phyloP scores from a whole-genome alignment of 1,140 invertebrate genomes.

The Atta cephalotes region DNA sequence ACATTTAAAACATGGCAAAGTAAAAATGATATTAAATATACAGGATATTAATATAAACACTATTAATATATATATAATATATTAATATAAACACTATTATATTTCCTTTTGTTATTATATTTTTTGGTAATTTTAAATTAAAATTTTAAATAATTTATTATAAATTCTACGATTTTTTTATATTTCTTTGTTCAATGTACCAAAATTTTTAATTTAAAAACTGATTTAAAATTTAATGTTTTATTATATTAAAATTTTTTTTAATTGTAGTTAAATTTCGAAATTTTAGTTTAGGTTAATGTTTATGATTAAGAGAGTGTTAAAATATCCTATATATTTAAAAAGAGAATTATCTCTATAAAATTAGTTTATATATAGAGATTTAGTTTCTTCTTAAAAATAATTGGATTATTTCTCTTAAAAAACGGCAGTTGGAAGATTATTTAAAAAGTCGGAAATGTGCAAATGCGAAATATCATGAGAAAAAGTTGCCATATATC shows the following conservation, averaged over 20 bases:
- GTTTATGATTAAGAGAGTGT: neutral
- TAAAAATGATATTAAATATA: neutral
- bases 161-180: neutral
- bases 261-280: neutral
- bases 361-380: neutral
- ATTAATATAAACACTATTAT: neutral
- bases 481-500: constrained; percentile 42
- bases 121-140: neutral
- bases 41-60: neutral
- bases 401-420: constrained; percentile 11
- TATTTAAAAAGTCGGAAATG: constrained; percentile 44
- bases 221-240: neutral
- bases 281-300: neutral
- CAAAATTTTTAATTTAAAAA: constrained; percentile 5
- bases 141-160: neutral
- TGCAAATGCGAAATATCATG: constrained; percentile 44
- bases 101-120: neutral
- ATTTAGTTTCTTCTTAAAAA: constrained; percentile 31
- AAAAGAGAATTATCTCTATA: neutral
- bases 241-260: neutral
- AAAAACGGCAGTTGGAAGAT: neutral
- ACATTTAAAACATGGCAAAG: neutral
- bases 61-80: neutral
- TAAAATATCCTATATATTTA: constrained; percentile 1
- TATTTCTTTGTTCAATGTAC: neutral